Percentiles rank a stretch among this genome's conserved stretches.
phyloP scores from a whole-genome alignment of 2,888 invertebrate species.

The Gisinianus flammeolus region DNA sequence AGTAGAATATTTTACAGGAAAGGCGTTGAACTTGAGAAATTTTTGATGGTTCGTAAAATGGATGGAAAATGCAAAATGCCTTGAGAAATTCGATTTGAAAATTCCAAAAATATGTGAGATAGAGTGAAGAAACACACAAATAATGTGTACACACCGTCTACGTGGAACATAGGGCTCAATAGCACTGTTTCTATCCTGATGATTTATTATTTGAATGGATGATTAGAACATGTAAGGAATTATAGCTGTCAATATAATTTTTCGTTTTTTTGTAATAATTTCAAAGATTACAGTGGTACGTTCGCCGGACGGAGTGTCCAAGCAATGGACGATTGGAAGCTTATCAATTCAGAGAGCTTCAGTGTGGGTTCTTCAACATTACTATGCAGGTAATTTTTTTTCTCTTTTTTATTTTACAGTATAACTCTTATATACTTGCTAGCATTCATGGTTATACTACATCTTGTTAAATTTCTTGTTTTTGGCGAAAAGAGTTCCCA shows the following conservation, averaged over 20 bases:
- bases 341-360: constrained; percentile 95
- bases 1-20: too few species aligned
- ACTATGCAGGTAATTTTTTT: constrained; percentile 74
- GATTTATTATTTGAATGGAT: not conserved
- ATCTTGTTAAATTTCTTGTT: not conserved
- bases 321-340: constrained; percentile 85
- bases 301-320: constrained; percentile 93
- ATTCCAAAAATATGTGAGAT: too few species aligned
- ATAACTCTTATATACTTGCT: too few species aligned
- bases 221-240: not conserved
- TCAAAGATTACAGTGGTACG: constrained; percentile 70
- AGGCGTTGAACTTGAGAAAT: not conserved
- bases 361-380: constrained; percentile 90
- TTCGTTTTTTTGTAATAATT: constrained; percentile 6
- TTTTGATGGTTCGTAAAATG: too few species aligned
- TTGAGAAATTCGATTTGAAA: too few species aligned
- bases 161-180: too few species aligned
- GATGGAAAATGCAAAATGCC: too few species aligned
- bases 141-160: too few species aligned
- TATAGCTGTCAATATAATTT: not conserved
- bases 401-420: not conserved
- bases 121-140: too few species aligned
- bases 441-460: too few species aligned
- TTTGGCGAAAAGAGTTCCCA: constrained; percentile 71
- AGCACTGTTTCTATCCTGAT: too few species aligned